Base-by-base conservation (phyloP, 2,797 vertebrate species). In the Caiman crocodilus region DNA sequence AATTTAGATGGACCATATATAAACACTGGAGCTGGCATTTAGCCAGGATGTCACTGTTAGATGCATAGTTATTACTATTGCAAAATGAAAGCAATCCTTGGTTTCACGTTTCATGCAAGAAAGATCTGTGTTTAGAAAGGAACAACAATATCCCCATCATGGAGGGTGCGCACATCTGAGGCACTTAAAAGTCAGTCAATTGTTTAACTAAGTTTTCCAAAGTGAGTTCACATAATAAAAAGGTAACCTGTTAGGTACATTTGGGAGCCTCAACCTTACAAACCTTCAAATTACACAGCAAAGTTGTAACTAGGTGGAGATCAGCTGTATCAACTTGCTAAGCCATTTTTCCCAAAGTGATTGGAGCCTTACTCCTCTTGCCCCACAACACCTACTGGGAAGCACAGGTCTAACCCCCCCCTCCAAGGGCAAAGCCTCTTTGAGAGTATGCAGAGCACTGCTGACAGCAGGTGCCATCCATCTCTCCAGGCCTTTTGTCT, bases 191-290 rank as follows among this genome's bases (percentile, higher is more conserved):
- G 2, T 23, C 63, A 56, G 28, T 80, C 63, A 83, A 89, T 95
- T 23, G 42, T 50, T 50, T 82, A 92, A 93, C 88, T 69, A 79
- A 85, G 87, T 56, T 83, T 92, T 50, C 84, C 58, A 91, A 91
- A 17, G 50, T 4, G 21, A 0, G 0, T 89, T 91, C 85, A 82
- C 84, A 76, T 79, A 69, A 87, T 8, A 42, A 77, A 85, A 50
- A 10, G 86, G 90, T 91, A 80, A 94, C 87, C 88, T 50, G 82
- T 21, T 32, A 10, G 77, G 91, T 90, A 60, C 83, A 93, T 93
- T 95, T 82, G 88, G 69, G 90, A 92, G 91, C 61, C 84, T 55
- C 14, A 5, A 23, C n/a, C 16, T 35, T 18, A 67, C 15, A 16
- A 56, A 63, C 11, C 21, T 2, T 1, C 5, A 32, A 92, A 89